Evolutionary conservation across 1,140 invertebrate genomes (phyloP), one percentile per base, ranked within the genome.

Genomic region (Zeugodacus cucurbitae): DNA sequence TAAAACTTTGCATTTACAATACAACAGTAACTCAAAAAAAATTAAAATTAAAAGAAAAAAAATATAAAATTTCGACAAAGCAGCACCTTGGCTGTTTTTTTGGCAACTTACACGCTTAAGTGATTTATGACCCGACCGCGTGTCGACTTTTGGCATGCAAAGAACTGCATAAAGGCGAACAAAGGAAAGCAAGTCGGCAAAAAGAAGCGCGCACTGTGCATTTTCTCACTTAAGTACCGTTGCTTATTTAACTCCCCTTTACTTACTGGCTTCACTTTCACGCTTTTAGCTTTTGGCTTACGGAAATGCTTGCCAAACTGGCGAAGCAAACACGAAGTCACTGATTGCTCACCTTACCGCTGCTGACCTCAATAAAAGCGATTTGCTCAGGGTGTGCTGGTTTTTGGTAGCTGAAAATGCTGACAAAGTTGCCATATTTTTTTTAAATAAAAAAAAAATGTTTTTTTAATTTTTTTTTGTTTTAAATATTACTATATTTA

Each of bases 341-440:
- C 6, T 20, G 67, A 74, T 70, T 48, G 20, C 44, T 44, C 74
- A 82, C 34, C 26, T 82, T 82, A 2, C 74, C n/a, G 34, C 67
- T 41, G 67, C 34, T 74, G 74, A 22, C 74, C 74, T 48, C 22
- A 54, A 82, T 82, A 82, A 29, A 34, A 29, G 11, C 41, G 17
- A 82, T 82, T 82, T 54, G 41, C 41, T 82, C 22, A n/a, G n/a
- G 3, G 22, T 34, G 41, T 26, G 17, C 10, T 37, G 11, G n/a
- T 48, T 41, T 41, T 14, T 74, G 10, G 44, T 22, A 82, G 26
- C 14, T 48, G 26, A 14, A 82, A 82, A 82, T 54, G 74, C 74
- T 82, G 41, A 82, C 74, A 82, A 54, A 82, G 74, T 48, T 82
- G n/a, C 74, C 41, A 82, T 82, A 54, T 20, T 82, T 82, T n/a